A percentile compares a stretch with the other conserved stretches of the same genome.
Conservation (phyloP, 2,888 invertebrate genomes). For the Sabatieria punctata region DNA sequence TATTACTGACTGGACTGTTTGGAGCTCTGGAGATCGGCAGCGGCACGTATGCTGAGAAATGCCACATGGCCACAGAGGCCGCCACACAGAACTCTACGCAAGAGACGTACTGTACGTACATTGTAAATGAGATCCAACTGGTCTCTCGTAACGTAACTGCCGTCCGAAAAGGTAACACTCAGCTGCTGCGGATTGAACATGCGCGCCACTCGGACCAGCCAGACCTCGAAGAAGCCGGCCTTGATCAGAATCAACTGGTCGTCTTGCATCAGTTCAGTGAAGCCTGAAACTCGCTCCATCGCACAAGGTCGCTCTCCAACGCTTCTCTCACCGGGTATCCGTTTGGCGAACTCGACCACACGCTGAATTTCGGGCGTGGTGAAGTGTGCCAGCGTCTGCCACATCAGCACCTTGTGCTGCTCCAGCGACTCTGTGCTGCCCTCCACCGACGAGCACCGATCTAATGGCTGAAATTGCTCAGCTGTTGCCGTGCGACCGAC, state of each 20-base stretch:
- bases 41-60: too few species aligned
- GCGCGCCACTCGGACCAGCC: constrained; percentile 68
- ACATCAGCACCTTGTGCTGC: constrained; percentile 58
- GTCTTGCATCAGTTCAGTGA: constrained; percentile 72
- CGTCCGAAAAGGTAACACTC: constrained; percentile 72
- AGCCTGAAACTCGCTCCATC: constrained; percentile 43
- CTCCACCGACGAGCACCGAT: constrained; percentile 7
- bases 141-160: constrained; percentile 58
- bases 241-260: constrained; percentile 92
- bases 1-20: too few species aligned
- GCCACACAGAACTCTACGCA: too few species aligned
- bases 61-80: too few species aligned
- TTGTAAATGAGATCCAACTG: constrained; percentile 74
- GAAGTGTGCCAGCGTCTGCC: constrained; percentile 54
- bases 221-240: constrained; percentile 86
- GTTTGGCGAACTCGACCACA: constrained; percentile 88
- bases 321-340: constrained; percentile 50
- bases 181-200: constrained; percentile 50
- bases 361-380: constrained; percentile 77
- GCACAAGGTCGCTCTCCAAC: too few species aligned
- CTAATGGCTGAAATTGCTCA: constrained; percentile 2
- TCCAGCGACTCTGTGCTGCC: constrained; percentile 38
- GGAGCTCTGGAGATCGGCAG: too few species aligned
- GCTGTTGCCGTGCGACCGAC: background rate
- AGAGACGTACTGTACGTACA: constrained; percentile 44